Evolutionary conservation across 2,797 vertebrate species (phyloP).

Genomic region (Pelobates cultripes): DNA sequence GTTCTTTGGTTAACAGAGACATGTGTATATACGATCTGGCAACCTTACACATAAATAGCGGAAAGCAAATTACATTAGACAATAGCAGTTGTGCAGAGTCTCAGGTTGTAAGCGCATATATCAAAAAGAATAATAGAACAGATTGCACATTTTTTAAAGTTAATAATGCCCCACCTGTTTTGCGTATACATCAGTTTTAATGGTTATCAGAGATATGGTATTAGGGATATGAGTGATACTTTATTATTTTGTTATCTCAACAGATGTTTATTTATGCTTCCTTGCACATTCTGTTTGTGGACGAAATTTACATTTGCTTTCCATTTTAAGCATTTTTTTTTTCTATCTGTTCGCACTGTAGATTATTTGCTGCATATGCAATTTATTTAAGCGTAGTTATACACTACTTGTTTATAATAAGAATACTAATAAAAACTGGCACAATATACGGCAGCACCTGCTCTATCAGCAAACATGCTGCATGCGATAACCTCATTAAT

Average conservation of each 20-base stretch:
- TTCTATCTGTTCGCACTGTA: neutral
- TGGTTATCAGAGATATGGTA: neutral
- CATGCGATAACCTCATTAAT: conserved; percentile 46
- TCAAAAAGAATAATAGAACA: neutral
- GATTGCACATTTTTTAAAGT: neutral
- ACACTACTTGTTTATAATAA: neutral
- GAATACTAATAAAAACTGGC: conserved; percentile 12
- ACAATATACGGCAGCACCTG: conserved; percentile 26
- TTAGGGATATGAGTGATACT: neutral
- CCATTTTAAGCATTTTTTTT: neutral
- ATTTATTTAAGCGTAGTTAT: neutral
- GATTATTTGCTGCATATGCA: conserved; percentile 13
- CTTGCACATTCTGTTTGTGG: neutral
- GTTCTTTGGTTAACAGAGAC: too few species aligned
- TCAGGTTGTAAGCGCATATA: neutral
- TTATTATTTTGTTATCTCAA: neutral
- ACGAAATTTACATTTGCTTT: neutral
- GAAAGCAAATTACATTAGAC: neutral
- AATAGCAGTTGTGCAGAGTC: neutral
- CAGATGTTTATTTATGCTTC: neutral
- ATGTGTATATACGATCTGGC: too few species aligned
- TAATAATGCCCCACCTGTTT: neutral
- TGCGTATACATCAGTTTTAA: neutral
- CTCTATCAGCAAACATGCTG: conserved; percentile 25
- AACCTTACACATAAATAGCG: neutral